Percentiles rank a stretch among this genome's conserved stretches.
Evolutionary conservation across 2,797 vertebrate genomes (phyloP).

Genomic region (Lagorchestes hirsutus): DNA sequence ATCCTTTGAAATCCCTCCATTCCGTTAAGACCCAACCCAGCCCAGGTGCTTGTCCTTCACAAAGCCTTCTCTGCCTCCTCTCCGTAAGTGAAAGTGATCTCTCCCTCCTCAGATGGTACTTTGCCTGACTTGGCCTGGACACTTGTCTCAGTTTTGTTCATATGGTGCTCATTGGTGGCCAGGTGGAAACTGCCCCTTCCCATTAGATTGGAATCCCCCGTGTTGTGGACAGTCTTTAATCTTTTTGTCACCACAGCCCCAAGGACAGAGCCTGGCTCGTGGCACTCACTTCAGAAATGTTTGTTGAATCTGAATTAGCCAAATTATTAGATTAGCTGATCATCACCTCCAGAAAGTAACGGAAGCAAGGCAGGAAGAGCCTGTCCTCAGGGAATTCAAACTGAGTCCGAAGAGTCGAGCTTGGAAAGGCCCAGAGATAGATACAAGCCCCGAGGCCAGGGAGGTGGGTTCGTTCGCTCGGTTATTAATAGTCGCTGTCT

Average conservation of each 20-base stretch:
- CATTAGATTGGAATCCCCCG: not conserved
- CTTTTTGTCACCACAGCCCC: not conserved
- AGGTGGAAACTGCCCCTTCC: not conserved
- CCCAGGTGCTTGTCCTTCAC: not conserved
- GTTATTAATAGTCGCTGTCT: constrained; percentile 3
- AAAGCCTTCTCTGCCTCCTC: not conserved
- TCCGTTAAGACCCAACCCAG: not conserved
- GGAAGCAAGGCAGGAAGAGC: not conserved
- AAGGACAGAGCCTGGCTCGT: not conserved
- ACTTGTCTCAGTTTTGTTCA: not conserved
- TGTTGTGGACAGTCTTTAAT: not conserved
- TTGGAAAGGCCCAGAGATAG: not conserved
- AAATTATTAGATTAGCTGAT: not conserved
- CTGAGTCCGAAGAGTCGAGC: not conserved
- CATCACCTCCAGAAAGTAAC: not conserved
- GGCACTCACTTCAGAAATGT: not conserved
- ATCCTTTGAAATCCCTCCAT: too few species aligned
- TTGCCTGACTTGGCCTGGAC: not conserved
- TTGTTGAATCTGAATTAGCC: not conserved
- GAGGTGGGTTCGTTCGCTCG: not conserved
- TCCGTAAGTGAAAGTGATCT: not conserved
- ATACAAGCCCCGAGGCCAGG: not conserved
- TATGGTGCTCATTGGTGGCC: not conserved
- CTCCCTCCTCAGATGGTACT: not conserved
- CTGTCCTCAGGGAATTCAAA: not conserved